phyloP scores from a whole-genome alignment of 2,888 invertebrate species.

The Xylota sylvarum region DNA sequence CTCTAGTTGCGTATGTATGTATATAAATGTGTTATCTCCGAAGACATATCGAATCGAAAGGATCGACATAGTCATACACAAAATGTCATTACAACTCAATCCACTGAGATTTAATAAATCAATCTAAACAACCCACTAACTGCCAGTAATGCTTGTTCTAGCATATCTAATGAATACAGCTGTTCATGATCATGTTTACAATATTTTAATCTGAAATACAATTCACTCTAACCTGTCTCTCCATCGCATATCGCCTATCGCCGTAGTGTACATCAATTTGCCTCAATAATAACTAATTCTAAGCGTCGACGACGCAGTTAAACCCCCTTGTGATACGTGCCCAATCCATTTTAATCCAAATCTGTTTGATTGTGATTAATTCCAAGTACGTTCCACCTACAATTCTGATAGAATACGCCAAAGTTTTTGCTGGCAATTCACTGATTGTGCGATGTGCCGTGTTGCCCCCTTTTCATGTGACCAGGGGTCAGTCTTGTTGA shows the following conservation, averaged over 20 bases:
- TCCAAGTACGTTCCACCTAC: slow-evolving; percentile 39
- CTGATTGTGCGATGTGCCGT: slow-evolving; percentile 28
- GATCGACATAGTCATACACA: background rate
- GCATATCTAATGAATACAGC: background rate
- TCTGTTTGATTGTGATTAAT: slow-evolving; percentile 29
- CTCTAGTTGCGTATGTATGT: too few species aligned
- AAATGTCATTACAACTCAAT: background rate
- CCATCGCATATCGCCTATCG: background rate
- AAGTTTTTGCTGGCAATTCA: slow-evolving; percentile 6
- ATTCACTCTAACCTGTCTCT: background rate
- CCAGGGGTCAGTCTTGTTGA: slow-evolving; percentile 13
- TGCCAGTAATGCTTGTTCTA: background rate
- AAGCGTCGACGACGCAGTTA: slow-evolving; percentile 17
- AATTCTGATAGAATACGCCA: slow-evolving; percentile 29
- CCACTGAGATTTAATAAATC: background rate
- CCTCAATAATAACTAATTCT: background rate
- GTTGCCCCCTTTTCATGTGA: background rate
- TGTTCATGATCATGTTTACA: slow-evolving; percentile 3
- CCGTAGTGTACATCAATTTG: background rate
- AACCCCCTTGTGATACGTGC: slow-evolving; percentile 21
- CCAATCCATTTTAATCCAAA: slow-evolving; percentile 25
- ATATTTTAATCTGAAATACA: slow-evolving; percentile 11
- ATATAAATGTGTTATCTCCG: too few species aligned
- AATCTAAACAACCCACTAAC: background rate
- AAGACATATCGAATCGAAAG: too few species aligned